These are phyloP conservation scores for Coryphaenoides rupestris DNA, from an alignment of 2,113 vertebrate genomes.

Conservation along the genomic window DNA sequence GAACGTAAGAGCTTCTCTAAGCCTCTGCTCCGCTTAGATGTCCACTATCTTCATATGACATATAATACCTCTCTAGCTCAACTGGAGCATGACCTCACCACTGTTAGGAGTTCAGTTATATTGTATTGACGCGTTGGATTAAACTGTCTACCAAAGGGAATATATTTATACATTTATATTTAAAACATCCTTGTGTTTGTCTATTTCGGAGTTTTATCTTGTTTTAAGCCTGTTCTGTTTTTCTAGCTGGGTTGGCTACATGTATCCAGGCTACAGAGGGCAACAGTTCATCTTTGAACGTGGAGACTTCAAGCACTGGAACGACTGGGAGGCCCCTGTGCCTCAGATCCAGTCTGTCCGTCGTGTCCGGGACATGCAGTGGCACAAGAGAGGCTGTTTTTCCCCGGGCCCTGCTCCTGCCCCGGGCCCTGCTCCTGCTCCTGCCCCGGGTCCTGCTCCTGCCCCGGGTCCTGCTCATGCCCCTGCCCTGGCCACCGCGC, in stretches of 20 bases:
- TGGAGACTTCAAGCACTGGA: slow-evolving; percentile 92
- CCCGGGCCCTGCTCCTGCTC: slow-evolving; percentile 37
- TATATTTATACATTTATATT: no score
- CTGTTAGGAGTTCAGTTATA: no score
- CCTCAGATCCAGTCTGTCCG: slow-evolving; percentile 89
- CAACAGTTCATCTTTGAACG: slow-evolving; percentile 86
- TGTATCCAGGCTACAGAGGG: slow-evolving; percentile 89
- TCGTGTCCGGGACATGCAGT: slow-evolving; percentile 88
- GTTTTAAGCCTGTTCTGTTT: neutral
- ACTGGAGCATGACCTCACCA: no score
- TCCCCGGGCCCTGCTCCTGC: slow-evolving; percentile 57
- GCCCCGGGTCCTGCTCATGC: slow-evolving; percentile 18
- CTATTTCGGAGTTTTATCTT: neutral
- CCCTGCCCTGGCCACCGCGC: slow-evolving; percentile 56
- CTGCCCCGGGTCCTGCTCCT: slow-evolving; percentile 41
- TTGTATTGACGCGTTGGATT: no score
- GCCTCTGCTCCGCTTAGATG: neutral
- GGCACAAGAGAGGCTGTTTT: slow-evolving; percentile 85
- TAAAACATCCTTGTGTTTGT: neutral
- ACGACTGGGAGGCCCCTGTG: slow-evolving; percentile 85
- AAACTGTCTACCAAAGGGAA: no score
- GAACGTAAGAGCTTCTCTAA: slow-evolving; percentile 79
- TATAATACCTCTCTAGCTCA: no score
- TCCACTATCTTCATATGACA: neutral
- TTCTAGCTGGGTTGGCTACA: slow-evolving; percentile 89